Conservation (phyloP, 1,140 invertebrate species). For the Heliconius melpomene region DNA sequence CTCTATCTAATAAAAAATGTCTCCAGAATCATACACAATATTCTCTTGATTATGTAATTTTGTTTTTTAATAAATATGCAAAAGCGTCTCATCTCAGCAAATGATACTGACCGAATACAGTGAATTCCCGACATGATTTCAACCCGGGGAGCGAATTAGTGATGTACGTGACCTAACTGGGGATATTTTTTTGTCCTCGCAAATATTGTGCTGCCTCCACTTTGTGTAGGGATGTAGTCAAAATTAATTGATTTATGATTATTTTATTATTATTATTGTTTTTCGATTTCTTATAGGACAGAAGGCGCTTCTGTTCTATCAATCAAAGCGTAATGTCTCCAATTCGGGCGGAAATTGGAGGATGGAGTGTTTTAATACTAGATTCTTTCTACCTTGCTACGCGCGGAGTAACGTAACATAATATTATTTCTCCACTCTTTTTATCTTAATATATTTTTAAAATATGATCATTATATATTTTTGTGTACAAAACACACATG, state of each 20-base stretch:
- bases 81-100: conserved; percentile 31
- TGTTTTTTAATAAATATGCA: conserved; percentile 41
- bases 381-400: no score
- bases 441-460: no score
- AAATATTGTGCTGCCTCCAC: conserved; percentile 54
- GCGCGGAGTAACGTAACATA: no score
- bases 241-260: conserved; percentile 11
- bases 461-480: no score
- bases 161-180: conserved; percentile 66
- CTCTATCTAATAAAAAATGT: not conserved
- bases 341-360: no score
- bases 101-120: conserved; percentile 58
- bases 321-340: no score
- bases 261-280: not conserved
- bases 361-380: no score
- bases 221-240: conserved; percentile 23
- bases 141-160: conserved; percentile 65
- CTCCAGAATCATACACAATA: not conserved
- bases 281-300: no score
- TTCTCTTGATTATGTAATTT: conserved; percentile 3
- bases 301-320: no score
- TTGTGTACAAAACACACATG: no score
- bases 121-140: conserved; percentile 68
- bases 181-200: conserved; percentile 66
- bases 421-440: no score